Conservation (phyloP, 2,113 vertebrate species). For the Globicephala melas region DNA sequence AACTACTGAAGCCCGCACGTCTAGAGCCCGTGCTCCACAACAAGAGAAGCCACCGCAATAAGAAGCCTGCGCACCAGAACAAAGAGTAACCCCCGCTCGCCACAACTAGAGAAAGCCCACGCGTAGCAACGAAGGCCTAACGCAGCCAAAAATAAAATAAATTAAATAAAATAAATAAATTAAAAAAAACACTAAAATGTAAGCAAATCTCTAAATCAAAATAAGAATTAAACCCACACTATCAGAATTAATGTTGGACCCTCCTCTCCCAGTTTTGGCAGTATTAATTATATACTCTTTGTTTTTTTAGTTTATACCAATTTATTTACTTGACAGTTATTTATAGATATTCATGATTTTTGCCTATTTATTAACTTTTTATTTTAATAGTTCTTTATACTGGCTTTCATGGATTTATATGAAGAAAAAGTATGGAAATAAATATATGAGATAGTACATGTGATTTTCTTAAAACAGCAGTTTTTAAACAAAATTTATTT, state of each 20-base stretch:
- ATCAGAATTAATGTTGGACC: neutral
- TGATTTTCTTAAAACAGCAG: neutral
- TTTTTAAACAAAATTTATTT: neutral
- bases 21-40: too few species aligned
- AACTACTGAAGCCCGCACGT: too few species aligned
- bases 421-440: neutral
- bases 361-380: neutral
- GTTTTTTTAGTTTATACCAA: neutral
- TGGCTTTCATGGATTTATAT: neutral
- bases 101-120: too few species aligned
- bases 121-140: too few species aligned
- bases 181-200: neutral
- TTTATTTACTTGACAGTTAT: slow-evolving; percentile 17
- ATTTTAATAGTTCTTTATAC: neutral
- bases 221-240: neutral
- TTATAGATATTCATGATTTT: neutral
- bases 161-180: too few species aligned
- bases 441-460: neutral
- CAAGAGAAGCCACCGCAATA: too few species aligned
- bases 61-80: too few species aligned
- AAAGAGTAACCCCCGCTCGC: too few species aligned
- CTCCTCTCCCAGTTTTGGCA: neutral
- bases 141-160: too few species aligned
- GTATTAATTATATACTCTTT: neutral
- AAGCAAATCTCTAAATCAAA: slow-evolving; percentile 25